phyloP scores from a whole-genome alignment of 1,140 invertebrate species.

The Camponotus pennsylvanicus region DNA sequence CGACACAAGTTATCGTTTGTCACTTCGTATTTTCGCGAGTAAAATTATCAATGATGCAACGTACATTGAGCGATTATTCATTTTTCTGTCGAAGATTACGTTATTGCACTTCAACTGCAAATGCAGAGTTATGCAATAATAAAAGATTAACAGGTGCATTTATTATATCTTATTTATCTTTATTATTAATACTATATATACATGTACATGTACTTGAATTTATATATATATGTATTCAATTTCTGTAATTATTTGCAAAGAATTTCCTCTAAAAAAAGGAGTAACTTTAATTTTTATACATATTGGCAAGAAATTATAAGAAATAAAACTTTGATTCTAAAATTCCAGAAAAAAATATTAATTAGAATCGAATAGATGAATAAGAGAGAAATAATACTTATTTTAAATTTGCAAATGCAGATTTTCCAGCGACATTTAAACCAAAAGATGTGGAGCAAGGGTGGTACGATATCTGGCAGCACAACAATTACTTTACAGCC shows the following conservation, averaged over 20 bases:
- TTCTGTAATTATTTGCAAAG: too few relatives aligned
- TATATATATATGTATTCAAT: too few relatives aligned
- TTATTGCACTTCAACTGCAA: constrained; percentile 28
- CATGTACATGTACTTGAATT: not conserved
- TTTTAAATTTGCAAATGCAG: constrained; percentile 68
- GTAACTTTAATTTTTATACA: too few relatives aligned
- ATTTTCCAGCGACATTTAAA: constrained; percentile 87
- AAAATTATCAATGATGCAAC: constrained; percentile 30
- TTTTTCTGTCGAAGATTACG: constrained; percentile 22
- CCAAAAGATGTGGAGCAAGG: constrained; percentile 86
- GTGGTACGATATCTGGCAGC: constrained; percentile 88
- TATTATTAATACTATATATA: too few relatives aligned
- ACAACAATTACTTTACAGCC: constrained; percentile 81
- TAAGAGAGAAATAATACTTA: not conserved
- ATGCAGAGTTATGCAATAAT: not conserved
- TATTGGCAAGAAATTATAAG: too few relatives aligned
- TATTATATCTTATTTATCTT: not conserved
- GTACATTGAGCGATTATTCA: not conserved
- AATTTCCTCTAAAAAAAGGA: too few relatives aligned
- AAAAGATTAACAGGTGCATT: constrained; percentile 53
- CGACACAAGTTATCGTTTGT: not conserved
- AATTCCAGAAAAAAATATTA: not conserved
- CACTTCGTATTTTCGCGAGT: not conserved
- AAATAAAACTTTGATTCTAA: not conserved
- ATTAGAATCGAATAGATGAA: not conserved